Base-by-base conservation (phyloP, 2,113 vertebrate species). In the Crotalus horridus region DNA sequence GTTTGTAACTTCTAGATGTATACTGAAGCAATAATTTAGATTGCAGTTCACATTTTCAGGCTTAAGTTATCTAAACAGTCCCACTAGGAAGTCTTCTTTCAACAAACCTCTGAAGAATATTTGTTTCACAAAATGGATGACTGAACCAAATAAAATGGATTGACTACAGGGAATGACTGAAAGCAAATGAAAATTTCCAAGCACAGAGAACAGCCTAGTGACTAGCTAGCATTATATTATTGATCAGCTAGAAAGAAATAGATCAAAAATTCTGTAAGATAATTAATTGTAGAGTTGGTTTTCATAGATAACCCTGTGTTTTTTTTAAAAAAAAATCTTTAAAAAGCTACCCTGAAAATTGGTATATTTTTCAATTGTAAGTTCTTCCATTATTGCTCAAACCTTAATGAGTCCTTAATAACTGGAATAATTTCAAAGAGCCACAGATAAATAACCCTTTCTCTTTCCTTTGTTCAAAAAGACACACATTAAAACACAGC, bases 91-190 rank as follows among this genome's bases (percentile, higher is more conserved):
- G 33, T 54, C 46, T 24, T 90, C 23, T 87, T 54, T 56, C n/a
- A 87, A 58, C 48, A 90, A 90, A 93, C 90, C 29, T 64, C 89
- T 90, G 55, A 61, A 87, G 81, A 56, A 51, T 24, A 55, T 51
- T 90, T 93, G 74, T 33, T 43, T 81, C 89, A 87, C 89, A 90
- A 93, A 93, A 93, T 93, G 74, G 89, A 90, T 87, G 89, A 90
- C 29, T 90, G 89, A 93, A 53, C 46, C 64, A 56, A 93, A 90
- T 93, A 86, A 93, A 93, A 90, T 87, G 46, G 56, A 93, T 93
- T 87, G 74, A 64, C 74, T 59, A 90, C 56, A 93, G 89, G 81
- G n/a, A 87, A 86, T 90, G 56, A 61, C n/a, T 93, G 89, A 90
- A 93, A 13, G 53, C 15, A 93, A 90, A 93, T 90, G 88, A 86